Base-by-base conservation (phyloP, 30 jellyfish, hydroid and myxozoan species). In the Sanderia malayensis region DNA sequence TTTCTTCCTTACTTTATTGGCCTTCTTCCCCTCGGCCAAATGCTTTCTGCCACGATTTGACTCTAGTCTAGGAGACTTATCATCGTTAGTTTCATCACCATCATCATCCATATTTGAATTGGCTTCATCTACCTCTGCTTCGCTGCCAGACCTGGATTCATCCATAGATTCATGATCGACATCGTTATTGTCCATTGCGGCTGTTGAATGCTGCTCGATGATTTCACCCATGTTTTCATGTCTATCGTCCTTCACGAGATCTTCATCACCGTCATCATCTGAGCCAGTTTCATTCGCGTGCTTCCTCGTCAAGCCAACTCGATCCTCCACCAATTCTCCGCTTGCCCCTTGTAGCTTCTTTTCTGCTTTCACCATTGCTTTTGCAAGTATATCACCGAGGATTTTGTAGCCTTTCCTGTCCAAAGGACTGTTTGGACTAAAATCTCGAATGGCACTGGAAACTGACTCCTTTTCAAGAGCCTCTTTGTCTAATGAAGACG, bases 301-400 rank as follows among this genome's bases (percentile, higher is more conserved):
- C 18, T 49, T 49, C 18, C 64, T 49, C 18, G 64, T 49, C 64
- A 49, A 49, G 2, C 64, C 64, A 2, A 4, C 64, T 49, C 64
- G 11, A 9, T 49, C 64, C 18, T 49, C 64, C 3, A 4, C 18
- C 27, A 19, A 4, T 23, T 60, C 72, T 25, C 4, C 52, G 23
- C 28, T 31, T 15, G 45, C n/a, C 19, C 44, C 4, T 17, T 81
- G 68, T 6, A 81, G 64, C 13, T 71, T 81, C 68, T 62, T 61
- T 49, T 81, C 85, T 29, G 93, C 93, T 28, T 81, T 81, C 45
- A 71, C 9, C 93, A 81, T 81, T n/a, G 93, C 93, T 46, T 73
- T 68, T 0, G 93, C 93, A 44, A 81, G 81, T 27, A 81, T 81
- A 23, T 81, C 81, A 34, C 93, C 93, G 18, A 81, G 83, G 23